Conservation (phyloP, 1,140 invertebrate species). For the Macrosteles quadrilineatus region DNA sequence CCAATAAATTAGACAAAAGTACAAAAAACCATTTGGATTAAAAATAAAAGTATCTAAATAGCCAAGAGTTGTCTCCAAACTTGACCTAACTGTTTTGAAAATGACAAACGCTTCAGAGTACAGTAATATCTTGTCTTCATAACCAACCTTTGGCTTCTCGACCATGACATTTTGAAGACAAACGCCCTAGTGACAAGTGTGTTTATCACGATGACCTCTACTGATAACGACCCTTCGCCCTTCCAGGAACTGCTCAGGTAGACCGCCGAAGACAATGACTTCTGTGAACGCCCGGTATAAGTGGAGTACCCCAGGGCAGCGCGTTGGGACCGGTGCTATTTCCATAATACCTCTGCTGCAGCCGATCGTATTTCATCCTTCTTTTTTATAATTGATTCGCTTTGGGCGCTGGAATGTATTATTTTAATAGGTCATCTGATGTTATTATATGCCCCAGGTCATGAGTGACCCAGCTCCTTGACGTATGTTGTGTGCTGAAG, state of each 20-base stretch:
- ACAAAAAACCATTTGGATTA: too few relatives aligned
- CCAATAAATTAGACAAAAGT: too few relatives aligned
- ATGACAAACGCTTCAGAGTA: too few relatives aligned
- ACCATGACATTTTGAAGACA: too few relatives aligned
- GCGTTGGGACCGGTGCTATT: slow-evolving; percentile 1
- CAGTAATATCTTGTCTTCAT: too few relatives aligned
- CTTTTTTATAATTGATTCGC: slow-evolving; percentile 8
- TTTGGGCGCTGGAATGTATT: background rate
- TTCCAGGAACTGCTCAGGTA: background rate
- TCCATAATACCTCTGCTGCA: slow-evolving; percentile 10
- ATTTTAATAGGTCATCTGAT: slow-evolving; percentile 9
- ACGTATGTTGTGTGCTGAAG: background rate
- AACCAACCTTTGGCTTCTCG: too few relatives aligned
- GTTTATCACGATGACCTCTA: too few relatives aligned
- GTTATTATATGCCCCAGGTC: background rate
- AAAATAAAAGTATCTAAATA: too few relatives aligned
- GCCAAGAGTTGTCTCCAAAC: too few relatives aligned
- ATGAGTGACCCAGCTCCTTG: background rate
- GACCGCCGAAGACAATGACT: slow-evolving; percentile 9
- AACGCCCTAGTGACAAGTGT: too few relatives aligned
- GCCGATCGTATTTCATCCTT: slow-evolving; percentile 14
- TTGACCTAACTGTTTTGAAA: too few relatives aligned
- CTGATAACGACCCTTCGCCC: background rate
- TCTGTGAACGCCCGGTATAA: slow-evolving; percentile 12
- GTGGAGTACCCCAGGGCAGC: background rate